phyloP scores from a whole-genome alignment of 2,888 invertebrate genomes.

The Drosophila subquinaria region DNA sequence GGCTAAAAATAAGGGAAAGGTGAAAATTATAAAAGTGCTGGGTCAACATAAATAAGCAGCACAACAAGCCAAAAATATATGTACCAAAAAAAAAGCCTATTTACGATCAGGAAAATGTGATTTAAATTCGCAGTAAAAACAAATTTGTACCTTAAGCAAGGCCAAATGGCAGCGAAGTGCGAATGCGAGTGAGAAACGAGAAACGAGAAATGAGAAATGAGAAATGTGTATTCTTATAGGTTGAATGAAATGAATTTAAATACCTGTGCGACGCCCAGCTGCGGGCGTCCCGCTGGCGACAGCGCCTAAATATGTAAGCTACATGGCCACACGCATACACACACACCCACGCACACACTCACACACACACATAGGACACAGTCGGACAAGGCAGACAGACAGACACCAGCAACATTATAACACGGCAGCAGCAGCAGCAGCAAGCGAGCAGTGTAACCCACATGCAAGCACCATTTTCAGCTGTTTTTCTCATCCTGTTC shows the following conservation, averaged over 20 bases:
- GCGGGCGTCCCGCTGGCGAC: slow-evolving; percentile 51
- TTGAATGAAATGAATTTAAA: slow-evolving; percentile 76
- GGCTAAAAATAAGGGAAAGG: slow-evolving; percentile 49
- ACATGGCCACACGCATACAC: slow-evolving; percentile 25
- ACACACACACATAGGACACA: slow-evolving; percentile 1
- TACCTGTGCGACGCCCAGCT: slow-evolving; percentile 60
- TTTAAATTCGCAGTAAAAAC: slow-evolving; percentile 73
- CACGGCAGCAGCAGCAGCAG: slow-evolving; percentile 30
- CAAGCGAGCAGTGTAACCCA: slow-evolving; percentile 26
- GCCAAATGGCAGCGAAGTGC: slow-evolving; percentile 58
- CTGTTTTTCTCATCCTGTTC: slow-evolving; percentile 43
- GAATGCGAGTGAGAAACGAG: slow-evolving; percentile 14
- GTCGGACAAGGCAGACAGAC: not conserved
- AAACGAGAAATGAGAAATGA: slow-evolving; percentile 15
- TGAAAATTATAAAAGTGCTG: slow-evolving; percentile 59
- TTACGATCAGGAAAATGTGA: slow-evolving; percentile 78
- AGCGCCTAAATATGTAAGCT: slow-evolving; percentile 40
- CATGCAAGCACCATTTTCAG: slow-evolving; percentile 34
- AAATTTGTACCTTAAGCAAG: slow-evolving; percentile 58
- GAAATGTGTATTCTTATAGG: slow-evolving; percentile 55
- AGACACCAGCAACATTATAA: slow-evolving; percentile 35
- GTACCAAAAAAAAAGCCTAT: slow-evolving; percentile 57
- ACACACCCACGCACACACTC: slow-evolving; percentile 12
- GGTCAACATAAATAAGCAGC: slow-evolving; percentile 22
- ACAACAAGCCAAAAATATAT: slow-evolving; percentile 14